These are phyloP conservation scores for Cotesia congregata DNA, from an alignment of 2,888 invertebrate genomes.

Conservation along the genomic window DNA sequence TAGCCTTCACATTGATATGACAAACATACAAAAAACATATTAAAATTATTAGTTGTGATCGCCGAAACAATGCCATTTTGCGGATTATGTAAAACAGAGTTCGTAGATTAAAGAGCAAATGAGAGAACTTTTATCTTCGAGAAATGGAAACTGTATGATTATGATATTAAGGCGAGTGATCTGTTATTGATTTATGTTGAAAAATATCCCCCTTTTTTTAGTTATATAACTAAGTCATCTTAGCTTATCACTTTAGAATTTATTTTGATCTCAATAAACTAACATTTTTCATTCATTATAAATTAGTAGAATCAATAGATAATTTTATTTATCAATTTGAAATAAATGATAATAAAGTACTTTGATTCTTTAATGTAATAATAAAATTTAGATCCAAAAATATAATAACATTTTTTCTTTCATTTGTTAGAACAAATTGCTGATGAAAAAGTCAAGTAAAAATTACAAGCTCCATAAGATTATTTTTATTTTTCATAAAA, in stretches of 20 bases:
- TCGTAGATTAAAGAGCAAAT: not conserved
- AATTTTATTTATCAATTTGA: too few relatives aligned
- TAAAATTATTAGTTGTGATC: not conserved
- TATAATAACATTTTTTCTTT: too few relatives aligned
- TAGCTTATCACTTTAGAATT: not conserved
- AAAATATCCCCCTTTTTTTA: not conserved
- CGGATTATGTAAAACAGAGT: not conserved
- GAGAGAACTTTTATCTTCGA: not conserved
- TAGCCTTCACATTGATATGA: not conserved
- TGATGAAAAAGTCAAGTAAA: too few relatives aligned
- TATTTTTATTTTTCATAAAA: too few relatives aligned
- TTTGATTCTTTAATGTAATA: too few relatives aligned
- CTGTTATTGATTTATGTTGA: not conserved
- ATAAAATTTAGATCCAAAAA: too few relatives aligned
- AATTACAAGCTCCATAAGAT: too few relatives aligned
- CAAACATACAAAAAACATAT: not conserved
- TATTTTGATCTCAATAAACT: not conserved
- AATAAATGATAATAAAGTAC: too few relatives aligned
- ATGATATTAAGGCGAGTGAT: not conserved
- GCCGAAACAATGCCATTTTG: not conserved
- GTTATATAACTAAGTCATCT: not conserved
- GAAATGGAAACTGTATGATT: not conserved
- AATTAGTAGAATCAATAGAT: too few relatives aligned
- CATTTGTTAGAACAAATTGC: too few relatives aligned
- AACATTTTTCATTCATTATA: too few relatives aligned